Conservation (phyloP, 2,888 invertebrate genomes). For the Penaeus monodon region DNA sequence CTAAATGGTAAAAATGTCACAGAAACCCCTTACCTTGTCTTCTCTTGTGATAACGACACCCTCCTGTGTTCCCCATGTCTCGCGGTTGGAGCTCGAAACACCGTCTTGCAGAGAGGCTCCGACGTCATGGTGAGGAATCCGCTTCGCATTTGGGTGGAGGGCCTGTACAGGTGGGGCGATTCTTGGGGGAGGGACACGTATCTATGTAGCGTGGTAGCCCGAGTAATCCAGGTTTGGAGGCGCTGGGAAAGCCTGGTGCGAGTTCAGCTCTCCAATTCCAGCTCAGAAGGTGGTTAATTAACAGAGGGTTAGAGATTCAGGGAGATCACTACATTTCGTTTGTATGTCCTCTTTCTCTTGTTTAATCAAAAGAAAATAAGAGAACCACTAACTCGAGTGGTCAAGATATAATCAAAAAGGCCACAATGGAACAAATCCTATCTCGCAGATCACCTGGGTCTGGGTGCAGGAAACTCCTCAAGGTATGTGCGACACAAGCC, state of each 20-base stretch:
- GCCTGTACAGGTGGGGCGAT: conserved; percentile 94
- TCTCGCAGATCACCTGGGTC: conserved; percentile 78
- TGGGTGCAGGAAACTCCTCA: conserved; percentile 92
- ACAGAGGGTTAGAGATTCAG: conserved; percentile 10
- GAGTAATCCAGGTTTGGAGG: conserved; percentile 93
- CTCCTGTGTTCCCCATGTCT: conserved; percentile 87
- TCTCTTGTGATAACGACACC: conserved; percentile 89
- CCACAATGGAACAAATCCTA: neutral
- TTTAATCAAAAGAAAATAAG: too few species aligned
- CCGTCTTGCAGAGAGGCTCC: conserved; percentile 90
- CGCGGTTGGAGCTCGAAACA: conserved; percentile 97
- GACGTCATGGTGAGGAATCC: conserved; percentile 92
- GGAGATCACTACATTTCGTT: too few species aligned
- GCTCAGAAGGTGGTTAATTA: conserved; percentile 71
- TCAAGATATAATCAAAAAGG: too few species aligned
- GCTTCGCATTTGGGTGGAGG: conserved; percentile 93
- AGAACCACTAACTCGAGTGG: too few species aligned
- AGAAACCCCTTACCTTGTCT: conserved; percentile 79
- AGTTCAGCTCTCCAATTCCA: conserved; percentile 93
- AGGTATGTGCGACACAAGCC: conserved; percentile 89
- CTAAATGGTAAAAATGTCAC: neutral
- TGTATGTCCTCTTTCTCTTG: too few species aligned
- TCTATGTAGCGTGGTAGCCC: conserved; percentile 95
- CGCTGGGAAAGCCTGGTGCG: conserved; percentile 91
- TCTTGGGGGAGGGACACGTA: conserved; percentile 91